Conservation (phyloP, 2,797 vertebrate species). For the Acanthornis magna region DNA sequence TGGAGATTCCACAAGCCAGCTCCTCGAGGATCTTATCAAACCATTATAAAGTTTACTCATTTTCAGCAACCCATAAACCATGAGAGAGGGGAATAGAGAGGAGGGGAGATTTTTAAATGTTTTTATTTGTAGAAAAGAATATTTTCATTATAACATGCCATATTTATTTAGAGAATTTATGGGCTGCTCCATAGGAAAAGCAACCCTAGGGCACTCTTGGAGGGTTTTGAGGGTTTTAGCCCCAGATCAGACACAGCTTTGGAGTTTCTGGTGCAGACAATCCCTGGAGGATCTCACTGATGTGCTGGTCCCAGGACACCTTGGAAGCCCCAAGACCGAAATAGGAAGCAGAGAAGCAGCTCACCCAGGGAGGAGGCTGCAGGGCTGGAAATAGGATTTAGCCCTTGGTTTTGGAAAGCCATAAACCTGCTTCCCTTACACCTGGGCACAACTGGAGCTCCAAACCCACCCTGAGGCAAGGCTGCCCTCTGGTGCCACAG, state of each 20-base stretch:
- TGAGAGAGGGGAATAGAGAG: accelerated
- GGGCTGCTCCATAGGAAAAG: neutral
- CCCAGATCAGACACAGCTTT: neutral
- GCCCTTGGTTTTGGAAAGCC: neutral
- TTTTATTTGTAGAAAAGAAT: neutral
- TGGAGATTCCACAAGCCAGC: neutral
- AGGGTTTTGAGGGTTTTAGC: neutral
- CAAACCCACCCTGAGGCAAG: neutral
- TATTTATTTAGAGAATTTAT: neutral
- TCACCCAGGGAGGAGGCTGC: neutral
- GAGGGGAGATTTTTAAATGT: no score
- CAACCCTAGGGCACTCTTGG: neutral
- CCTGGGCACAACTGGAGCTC: neutral
- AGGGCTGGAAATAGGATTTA: neutral
- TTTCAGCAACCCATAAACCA: neutral
- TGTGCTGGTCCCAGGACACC: neutral
- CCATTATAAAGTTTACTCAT: neutral
- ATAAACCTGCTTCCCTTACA: neutral
- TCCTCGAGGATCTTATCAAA: neutral
- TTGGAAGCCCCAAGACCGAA: neutral
- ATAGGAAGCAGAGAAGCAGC: accelerated
- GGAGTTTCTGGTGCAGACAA: neutral
- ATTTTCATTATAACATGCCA: neutral
- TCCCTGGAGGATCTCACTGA: neutral
- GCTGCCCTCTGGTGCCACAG: slow-evolving; percentile 14